Percentiles rank a stretch among this genome's conserved stretches.
phyloP scores from a whole-genome alignment of 2,113 vertebrate species.

The Thalassoma bifasciatum region DNA sequence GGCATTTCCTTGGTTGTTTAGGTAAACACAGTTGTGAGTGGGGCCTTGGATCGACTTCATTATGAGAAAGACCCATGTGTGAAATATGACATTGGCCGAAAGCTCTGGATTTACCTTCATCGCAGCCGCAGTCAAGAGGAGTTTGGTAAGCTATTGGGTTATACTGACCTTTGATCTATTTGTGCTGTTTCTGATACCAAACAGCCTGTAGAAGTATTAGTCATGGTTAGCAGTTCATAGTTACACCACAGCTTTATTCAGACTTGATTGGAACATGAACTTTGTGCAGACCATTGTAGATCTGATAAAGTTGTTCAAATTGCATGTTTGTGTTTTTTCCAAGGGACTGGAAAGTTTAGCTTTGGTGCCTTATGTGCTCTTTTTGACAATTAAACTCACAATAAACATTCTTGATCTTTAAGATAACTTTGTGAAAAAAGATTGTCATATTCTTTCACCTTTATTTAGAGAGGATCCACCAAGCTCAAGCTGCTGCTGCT shows the following conservation, averaged over 20 bases:
- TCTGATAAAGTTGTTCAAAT: no score
- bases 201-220: no score
- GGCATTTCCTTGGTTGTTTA: conserved; percentile 48
- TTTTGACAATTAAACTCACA: no score
- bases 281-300: no score
- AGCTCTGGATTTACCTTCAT: conserved; percentile 98
- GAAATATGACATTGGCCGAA: conserved; percentile 96
- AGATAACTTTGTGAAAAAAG: background rate
- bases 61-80: conserved; percentile 99
- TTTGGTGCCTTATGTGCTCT: no score
- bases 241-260: no score
- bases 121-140: conserved; percentile 94
- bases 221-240: no score
- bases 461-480: conserved; percentile 93
- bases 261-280: no score
- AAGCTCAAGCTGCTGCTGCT: conserved; percentile 96
- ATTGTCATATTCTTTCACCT: conserved; percentile 6
- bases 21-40: conserved; percentile 98
- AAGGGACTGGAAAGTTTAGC: no score
- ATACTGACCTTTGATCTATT: background rate
- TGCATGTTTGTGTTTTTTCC: no score
- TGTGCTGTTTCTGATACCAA: no score
- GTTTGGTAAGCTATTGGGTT: conserved; percentile 86
- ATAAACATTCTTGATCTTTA: background rate
- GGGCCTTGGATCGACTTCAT: conserved; percentile 94